A percentile compares a stretch with the other conserved stretches of the same genome.
phyloP scores from a whole-genome alignment of 1,140 invertebrate species.

The Drosophila bifasciata region DNA sequence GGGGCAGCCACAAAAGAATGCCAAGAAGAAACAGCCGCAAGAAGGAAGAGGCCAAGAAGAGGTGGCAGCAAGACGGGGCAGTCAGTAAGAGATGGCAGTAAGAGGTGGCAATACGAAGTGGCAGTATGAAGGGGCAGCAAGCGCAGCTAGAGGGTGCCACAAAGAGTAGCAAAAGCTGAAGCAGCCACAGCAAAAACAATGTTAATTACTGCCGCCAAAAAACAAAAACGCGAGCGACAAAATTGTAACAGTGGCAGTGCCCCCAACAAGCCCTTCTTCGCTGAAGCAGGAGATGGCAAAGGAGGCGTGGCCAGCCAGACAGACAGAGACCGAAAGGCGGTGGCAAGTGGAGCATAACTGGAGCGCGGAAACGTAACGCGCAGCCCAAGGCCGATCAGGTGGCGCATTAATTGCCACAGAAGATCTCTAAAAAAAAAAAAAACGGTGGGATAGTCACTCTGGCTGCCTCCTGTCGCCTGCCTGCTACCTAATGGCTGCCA shows the following conservation, averaged over 20 bases:
- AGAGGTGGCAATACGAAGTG: no score
- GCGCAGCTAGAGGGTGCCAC: background rate
- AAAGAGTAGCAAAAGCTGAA: slow-evolving; percentile 8
- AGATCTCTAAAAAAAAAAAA: slow-evolving; percentile 6
- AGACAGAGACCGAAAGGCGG: slow-evolving; percentile 24
- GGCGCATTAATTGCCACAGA: slow-evolving; percentile 57
- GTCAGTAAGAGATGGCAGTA: no score
- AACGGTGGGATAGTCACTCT: slow-evolving; percentile 10
- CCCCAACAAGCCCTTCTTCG: slow-evolving; percentile 28
- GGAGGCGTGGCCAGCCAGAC: slow-evolving; percentile 44
- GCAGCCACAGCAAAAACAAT: slow-evolving; percentile 25
- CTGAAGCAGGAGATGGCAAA: background rate
- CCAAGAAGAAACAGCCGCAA: no score
- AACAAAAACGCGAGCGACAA: slow-evolving; percentile 50
- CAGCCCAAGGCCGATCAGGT: slow-evolving; percentile 72
- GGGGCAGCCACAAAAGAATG: background rate
- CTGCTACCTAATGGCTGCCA: no score
- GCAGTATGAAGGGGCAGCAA: background rate
- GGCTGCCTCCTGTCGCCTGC: no score
- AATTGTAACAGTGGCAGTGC: slow-evolving; percentile 75
- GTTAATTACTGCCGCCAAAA: slow-evolving; percentile 36
- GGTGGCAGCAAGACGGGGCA: background rate
- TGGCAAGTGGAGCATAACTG: slow-evolving; percentile 40
- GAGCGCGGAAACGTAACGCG: slow-evolving; percentile 33
- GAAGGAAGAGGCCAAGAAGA: no score